Conservation (phyloP, 2,797 vertebrate species). For the Sparidentex hasta region DNA sequence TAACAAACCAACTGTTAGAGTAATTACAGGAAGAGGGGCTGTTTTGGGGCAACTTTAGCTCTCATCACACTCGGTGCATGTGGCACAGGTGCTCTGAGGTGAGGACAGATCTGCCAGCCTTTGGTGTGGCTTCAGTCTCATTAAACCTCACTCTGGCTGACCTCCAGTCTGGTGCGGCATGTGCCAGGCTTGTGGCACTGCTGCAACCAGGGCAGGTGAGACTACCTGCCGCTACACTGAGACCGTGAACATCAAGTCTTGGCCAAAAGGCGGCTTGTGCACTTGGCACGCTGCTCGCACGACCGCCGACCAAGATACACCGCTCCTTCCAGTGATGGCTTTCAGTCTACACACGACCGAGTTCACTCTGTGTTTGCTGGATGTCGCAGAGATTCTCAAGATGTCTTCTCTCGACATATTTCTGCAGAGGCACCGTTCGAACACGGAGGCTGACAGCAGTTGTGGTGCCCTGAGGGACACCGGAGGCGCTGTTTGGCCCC, state of each 20-base stretch:
- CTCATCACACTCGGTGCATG: slow-evolving; percentile 57
- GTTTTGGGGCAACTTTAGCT: slow-evolving; percentile 66
- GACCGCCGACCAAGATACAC: slow-evolving; percentile 18
- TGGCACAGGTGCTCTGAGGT: slow-evolving; percentile 68
- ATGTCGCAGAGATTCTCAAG: slow-evolving; percentile 32
- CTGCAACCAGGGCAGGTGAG: slow-evolving; percentile 65
- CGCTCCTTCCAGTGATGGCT: slow-evolving; percentile 2
- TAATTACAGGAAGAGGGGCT: slow-evolving; percentile 74
- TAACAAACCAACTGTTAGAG: slow-evolving; percentile 61
- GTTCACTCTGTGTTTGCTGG: slow-evolving; percentile 38
- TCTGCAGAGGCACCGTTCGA: slow-evolving; percentile 55
- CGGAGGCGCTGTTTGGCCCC: slow-evolving; percentile 50
- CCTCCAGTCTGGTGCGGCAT: slow-evolving; percentile 72
- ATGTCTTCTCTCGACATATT: slow-evolving; percentile 44
- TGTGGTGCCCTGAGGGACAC: slow-evolving; percentile 50
- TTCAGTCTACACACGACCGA: slow-evolving; percentile 8
- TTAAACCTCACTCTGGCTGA: slow-evolving; percentile 77
- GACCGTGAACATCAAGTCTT: slow-evolving; percentile 41
- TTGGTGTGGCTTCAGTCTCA: slow-evolving; percentile 74
- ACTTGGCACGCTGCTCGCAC: slow-evolving; percentile 46
- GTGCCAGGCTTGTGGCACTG: slow-evolving; percentile 66
- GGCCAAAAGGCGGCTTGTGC: slow-evolving; percentile 61
- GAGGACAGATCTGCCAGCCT: slow-evolving; percentile 70
- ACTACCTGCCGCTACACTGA: slow-evolving; percentile 61
- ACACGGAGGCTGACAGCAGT: slow-evolving; percentile 56